Conservation (phyloP, 2,113 vertebrate genomes). For the Bambusicola thoracicus region DNA sequence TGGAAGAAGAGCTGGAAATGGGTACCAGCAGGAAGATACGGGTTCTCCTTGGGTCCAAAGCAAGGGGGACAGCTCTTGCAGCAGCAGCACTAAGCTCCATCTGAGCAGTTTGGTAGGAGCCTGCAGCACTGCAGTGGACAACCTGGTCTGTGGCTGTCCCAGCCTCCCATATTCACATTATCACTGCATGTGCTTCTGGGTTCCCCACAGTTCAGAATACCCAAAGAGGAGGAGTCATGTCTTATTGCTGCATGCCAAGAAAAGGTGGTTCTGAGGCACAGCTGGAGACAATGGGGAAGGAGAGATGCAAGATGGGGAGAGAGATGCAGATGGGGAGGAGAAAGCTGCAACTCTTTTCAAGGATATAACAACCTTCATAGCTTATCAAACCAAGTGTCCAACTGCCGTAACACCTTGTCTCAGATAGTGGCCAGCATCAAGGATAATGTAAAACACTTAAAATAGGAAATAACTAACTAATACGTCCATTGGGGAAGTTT, state of each 20-base stretch:
- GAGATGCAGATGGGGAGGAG: too few species aligned
- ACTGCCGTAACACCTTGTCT: slow-evolving; percentile 15
- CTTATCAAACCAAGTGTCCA: slow-evolving; percentile 42
- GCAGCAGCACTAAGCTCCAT: rapidly evolving
- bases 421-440: slow-evolving; percentile 28
- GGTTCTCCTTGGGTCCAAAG: background rate
- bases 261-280: background rate
- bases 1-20: background rate
- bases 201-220: background rate
- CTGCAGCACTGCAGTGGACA: background rate
- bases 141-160: background rate
- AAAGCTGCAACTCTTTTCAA: background rate
- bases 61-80: background rate
- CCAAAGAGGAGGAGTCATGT: rapidly evolving
- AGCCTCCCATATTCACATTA: background rate
- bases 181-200: background rate
- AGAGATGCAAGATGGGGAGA: too few species aligned
- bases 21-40: rapidly evolving
- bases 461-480: slow-evolving; percentile 69
- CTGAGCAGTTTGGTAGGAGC: background rate
- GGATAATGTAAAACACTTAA: slow-evolving; percentile 68
- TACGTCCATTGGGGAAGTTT: slow-evolving; percentile 57
- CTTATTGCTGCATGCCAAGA: background rate
- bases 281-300: background rate
- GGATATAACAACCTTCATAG: slow-evolving; percentile 40